A percentile compares a stretch with the other conserved stretches of the same genome.
Evolutionary conservation across 2,797 vertebrate species (phyloP).

Genomic region (Tachyglossus aculeatus): DNA sequence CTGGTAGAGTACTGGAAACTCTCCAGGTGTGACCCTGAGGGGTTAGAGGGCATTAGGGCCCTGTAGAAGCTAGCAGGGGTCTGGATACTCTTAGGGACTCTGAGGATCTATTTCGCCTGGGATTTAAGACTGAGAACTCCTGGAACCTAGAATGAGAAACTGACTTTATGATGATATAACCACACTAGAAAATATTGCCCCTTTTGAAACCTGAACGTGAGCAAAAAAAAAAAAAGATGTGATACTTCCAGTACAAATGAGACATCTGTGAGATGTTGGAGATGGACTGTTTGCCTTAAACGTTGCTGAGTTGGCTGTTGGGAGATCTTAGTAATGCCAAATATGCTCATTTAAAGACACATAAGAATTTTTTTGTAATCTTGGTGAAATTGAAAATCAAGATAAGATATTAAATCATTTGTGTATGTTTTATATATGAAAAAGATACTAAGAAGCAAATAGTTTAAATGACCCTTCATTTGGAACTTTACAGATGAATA

Average conservation of each 20-base stretch:
- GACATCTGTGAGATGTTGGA: too few species aligned
- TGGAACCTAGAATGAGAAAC: too few species aligned
- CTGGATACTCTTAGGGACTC: too few species aligned
- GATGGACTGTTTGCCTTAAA: too few species aligned
- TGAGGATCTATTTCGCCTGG: too few species aligned
- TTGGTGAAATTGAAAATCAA: neutral
- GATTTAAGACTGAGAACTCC: too few species aligned
- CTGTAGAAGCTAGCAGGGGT: too few species aligned
- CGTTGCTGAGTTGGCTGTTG: neutral
- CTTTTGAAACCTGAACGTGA: neutral
- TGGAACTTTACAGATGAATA: neutral
- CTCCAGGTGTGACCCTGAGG: too few species aligned
- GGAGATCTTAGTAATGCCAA: neutral
- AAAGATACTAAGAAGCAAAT: neutral
- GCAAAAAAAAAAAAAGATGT: neutral
- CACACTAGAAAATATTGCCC: neutral
- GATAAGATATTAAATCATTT: neutral
- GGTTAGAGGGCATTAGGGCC: too few species aligned
- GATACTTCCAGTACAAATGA: too few species aligned
- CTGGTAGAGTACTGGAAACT: too few species aligned
- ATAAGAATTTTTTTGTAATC: neutral
- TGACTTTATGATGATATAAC: too few species aligned
- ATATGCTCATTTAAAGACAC: neutral
- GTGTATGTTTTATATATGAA: neutral
- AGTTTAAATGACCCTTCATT: neutral